A percentile compares a stretch with the other conserved stretches of the same genome.
phyloP scores from a whole-genome alignment of 1,140 invertebrate genomes.

The Lepidotrigona ventralis region DNA sequence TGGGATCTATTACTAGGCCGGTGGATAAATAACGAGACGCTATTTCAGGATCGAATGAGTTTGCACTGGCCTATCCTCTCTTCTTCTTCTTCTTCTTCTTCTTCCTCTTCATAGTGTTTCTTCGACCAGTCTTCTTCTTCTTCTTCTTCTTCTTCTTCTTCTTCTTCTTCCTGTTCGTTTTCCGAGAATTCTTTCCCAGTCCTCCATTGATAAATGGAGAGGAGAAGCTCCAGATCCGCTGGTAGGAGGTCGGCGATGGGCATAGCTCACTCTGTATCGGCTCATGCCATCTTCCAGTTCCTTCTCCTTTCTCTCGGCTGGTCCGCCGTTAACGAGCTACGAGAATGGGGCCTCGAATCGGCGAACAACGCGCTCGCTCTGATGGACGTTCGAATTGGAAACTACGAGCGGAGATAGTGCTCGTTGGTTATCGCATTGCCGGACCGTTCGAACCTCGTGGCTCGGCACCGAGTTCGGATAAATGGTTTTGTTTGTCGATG shows the following conservation, averaged over 20 bases:
- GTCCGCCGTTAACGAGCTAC: slow-evolving; percentile 60
- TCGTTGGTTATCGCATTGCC: slow-evolving; percentile 26
- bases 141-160: slow-evolving; percentile 23
- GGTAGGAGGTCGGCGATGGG: slow-evolving; percentile 61
- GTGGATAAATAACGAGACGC: slow-evolving; percentile 73
- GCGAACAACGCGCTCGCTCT: slow-evolving; percentile 50
- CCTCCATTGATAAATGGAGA: slow-evolving; percentile 72
- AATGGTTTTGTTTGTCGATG: slow-evolving; percentile 26
- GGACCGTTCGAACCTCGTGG: not conserved
- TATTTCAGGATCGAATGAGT: slow-evolving; percentile 70
- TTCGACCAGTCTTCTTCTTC: slow-evolving; percentile 25
- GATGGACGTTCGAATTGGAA: slow-evolving; percentile 60
- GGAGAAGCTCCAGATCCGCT: slow-evolving; percentile 64
- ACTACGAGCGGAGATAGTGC: slow-evolving; percentile 45
- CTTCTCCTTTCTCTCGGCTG: slow-evolving; percentile 58
- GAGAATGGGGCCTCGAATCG: slow-evolving; percentile 33
- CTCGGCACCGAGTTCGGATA: slow-evolving; percentile 28
- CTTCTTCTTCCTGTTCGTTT: slow-evolving; percentile 35
- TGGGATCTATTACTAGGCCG: slow-evolving; percentile 68
- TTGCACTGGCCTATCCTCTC: slow-evolving; percentile 50
- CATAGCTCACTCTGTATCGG: slow-evolving; percentile 66
- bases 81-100: slow-evolving; percentile 18
- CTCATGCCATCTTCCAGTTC: slow-evolving; percentile 57
- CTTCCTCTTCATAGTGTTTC: not conserved
- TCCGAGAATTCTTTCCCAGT: not conserved